phyloP scores from a whole-genome alignment of 1,140 invertebrate species.

The Calycopis cecrops region DNA sequence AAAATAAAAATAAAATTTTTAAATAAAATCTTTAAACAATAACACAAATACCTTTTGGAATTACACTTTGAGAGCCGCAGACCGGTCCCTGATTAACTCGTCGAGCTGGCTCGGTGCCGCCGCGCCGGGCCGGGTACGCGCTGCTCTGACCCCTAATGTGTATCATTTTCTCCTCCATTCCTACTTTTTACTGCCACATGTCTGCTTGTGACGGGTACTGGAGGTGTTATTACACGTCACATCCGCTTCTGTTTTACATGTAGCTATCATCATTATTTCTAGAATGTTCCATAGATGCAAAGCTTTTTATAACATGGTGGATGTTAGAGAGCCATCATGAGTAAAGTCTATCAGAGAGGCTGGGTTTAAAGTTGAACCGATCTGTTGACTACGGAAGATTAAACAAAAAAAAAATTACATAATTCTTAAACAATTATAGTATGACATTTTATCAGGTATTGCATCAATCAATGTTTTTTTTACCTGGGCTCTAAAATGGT shows the following conservation, averaged over 20 bases:
- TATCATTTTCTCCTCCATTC: slow-evolving; percentile 49
- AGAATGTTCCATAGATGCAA: background rate
- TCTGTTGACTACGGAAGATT: too few relatives aligned
- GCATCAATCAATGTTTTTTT: too few relatives aligned
- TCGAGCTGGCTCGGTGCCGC: slow-evolving; percentile 35
- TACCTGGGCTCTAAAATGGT: too few relatives aligned
- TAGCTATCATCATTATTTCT: background rate
- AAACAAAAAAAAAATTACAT: too few relatives aligned
- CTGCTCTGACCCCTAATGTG: slow-evolving; percentile 39
- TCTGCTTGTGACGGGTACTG: background rate
- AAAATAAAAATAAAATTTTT: too few relatives aligned
- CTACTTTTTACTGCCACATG: background rate
- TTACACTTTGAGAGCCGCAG: slow-evolving; percentile 37
- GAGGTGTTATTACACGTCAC: background rate
- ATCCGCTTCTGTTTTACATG: background rate
- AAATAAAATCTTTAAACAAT: too few relatives aligned
- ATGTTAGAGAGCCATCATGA: background rate
- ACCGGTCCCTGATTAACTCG: slow-evolving; percentile 58
- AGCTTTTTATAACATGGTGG: background rate
- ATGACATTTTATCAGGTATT: too few relatives aligned
- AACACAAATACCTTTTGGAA: background rate
- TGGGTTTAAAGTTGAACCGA: too few relatives aligned
- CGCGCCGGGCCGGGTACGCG: slow-evolving; percentile 20
- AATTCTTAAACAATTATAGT: too few relatives aligned
- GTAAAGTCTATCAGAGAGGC: too few relatives aligned